Conservation (phyloP, 1,140 invertebrate genomes). For the Eurosta solidaginis region DNA sequence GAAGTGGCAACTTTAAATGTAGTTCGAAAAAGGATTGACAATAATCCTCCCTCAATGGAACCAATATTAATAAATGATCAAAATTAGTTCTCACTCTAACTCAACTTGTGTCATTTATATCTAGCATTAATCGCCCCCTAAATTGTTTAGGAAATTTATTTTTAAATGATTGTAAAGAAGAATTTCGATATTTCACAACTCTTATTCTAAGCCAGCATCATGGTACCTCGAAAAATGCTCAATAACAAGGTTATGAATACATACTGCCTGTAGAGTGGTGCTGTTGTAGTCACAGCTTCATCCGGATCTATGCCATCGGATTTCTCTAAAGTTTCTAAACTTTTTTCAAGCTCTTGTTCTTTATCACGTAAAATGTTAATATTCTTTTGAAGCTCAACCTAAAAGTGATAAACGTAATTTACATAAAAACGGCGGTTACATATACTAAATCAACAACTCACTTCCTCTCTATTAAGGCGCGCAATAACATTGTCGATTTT, state of each 20-base stretch:
- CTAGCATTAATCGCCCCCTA: no score
- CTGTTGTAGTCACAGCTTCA: slow-evolving; percentile 94
- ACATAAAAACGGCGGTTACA: not conserved
- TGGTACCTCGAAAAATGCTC: not conserved
- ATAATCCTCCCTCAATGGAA: no score
- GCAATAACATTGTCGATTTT: slow-evolving; percentile 83
- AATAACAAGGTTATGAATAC: slow-evolving; percentile 44
- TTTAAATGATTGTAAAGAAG: no score
- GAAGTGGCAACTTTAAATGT: no score
- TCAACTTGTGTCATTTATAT: not conserved
- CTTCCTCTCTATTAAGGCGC: slow-evolving; percentile 82
- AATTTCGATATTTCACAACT: not conserved
- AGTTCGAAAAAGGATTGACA: no score
- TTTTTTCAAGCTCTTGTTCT: slow-evolving; percentile 82
- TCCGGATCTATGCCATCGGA: slow-evolving; percentile 89
- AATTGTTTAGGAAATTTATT: no score
- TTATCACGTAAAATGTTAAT: slow-evolving; percentile 83
- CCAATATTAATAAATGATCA: no score
- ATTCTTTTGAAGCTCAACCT: slow-evolving; percentile 82
- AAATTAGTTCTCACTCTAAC: no score
- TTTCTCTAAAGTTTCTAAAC: slow-evolving; percentile 76
- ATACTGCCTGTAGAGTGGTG: slow-evolving; percentile 94
- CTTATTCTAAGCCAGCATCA: not conserved
- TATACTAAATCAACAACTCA: slow-evolving; percentile 43
- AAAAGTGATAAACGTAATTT: slow-evolving; percentile 33